phyloP scores from a whole-genome alignment of 2,888 invertebrate species.

The Odontocolon sp. region DNA sequence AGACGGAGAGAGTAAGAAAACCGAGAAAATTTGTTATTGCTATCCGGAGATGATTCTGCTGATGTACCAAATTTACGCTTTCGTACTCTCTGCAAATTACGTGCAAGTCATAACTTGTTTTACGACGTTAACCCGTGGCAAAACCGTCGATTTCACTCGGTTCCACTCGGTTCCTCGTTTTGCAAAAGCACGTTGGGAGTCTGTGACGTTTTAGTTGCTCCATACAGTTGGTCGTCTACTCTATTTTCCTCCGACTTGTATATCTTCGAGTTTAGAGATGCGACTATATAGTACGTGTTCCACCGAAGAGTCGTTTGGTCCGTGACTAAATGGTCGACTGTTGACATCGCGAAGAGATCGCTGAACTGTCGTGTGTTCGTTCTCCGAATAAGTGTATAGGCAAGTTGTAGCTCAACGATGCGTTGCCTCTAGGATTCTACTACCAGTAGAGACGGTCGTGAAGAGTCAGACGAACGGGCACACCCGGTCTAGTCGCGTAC shows the following conservation, averaged over 20 bases:
- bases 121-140: conserved; percentile 62
- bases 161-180: no score
- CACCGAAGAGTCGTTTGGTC: conserved; percentile 43
- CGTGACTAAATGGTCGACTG: background rate
- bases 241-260: background rate
- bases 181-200: no score
- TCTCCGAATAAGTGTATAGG: background rate
- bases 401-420: no score
- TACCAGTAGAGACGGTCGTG: conserved; percentile 23
- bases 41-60: no score
- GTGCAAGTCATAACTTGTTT: conserved; percentile 66
- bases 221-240: conserved; percentile 2
- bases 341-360: conserved; percentile 2
- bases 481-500: background rate
- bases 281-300: conserved; percentile 32
- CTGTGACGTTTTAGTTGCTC: no score
- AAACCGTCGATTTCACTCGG: conserved; percentile 44
- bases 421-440: background rate
- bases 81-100: conserved; percentile 71
- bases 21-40: no score
- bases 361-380: background rate
- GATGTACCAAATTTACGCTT: no score
- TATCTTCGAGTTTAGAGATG: background rate
- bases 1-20: no score
- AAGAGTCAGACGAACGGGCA: conserved; percentile 34